Evolutionary conservation across 2,888 invertebrate species (phyloP).

Genomic region (Oscheius sp.): DNA sequence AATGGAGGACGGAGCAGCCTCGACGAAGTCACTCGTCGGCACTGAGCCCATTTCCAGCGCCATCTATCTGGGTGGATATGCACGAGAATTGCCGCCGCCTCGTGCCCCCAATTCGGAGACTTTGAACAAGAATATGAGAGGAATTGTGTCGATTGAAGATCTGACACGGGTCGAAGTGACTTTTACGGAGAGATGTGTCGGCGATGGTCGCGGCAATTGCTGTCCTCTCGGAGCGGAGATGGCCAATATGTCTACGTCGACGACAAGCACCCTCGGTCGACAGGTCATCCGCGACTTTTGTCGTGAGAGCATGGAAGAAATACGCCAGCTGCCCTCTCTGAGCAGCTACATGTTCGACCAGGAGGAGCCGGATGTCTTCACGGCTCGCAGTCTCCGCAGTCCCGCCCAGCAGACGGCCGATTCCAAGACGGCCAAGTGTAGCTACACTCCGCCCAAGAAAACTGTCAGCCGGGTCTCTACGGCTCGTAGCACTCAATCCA

Average conservation of each 20-base stretch:
- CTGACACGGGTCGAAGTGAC: neutral
- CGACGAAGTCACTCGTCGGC: neutral
- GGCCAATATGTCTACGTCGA: too few relatives aligned
- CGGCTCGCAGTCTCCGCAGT: neutral
- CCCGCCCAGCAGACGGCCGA: too few relatives aligned
- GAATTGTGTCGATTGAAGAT: neutral
- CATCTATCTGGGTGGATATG: neutral
- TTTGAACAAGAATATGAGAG: neutral
- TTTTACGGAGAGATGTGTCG: constrained; percentile 1
- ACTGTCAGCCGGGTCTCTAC: too few relatives aligned
- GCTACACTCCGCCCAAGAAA: too few relatives aligned
- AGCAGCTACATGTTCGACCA: constrained; percentile 7
- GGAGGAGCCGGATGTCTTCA: neutral
- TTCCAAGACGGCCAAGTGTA: too few relatives aligned
- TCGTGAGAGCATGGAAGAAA: constrained; percentile 10
- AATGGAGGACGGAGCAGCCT: neutral
- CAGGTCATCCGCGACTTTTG: constrained; percentile 20
- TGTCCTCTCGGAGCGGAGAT: neutral
- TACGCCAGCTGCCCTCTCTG: constrained; percentile 12
- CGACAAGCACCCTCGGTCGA: neutral
- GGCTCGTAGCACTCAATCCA: too few relatives aligned
- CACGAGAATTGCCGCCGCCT: neutral
- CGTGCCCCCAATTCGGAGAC: neutral
- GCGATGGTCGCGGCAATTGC: neutral
- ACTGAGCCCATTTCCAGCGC: neutral